phyloP scores from a whole-genome alignment of 2,113 vertebrate species.

The Siniperca chuatsi region DNA sequence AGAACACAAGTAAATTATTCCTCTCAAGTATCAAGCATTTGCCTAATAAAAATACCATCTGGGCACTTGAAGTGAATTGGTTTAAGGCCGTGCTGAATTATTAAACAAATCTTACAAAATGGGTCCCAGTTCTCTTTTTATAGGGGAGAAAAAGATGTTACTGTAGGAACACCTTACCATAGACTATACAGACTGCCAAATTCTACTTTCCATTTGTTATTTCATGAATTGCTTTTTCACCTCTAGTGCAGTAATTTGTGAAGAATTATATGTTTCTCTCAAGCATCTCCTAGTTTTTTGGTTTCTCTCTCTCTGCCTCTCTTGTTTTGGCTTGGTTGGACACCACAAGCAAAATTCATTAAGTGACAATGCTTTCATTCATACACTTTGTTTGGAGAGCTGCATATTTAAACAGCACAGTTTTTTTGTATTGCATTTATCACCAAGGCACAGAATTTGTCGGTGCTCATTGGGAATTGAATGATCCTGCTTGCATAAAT shows the following conservation, averaged over 20 bases:
- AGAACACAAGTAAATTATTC: slow-evolving; percentile 70
- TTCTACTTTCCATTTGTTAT: slow-evolving; percentile 16
- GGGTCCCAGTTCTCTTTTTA: slow-evolving; percentile 63
- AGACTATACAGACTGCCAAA: slow-evolving; percentile 9
- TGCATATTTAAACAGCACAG: slow-evolving; percentile 24
- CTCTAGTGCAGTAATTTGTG: slow-evolving; percentile 1
- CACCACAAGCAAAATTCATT: slow-evolving; percentile 1
- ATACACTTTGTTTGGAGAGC: slow-evolving; percentile 6
- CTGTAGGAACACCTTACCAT: slow-evolving; percentile 37
- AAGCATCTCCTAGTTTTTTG: background rate
- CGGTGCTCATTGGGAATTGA: slow-evolving; percentile 51
- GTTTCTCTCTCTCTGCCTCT: background rate
- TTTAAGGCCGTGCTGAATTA: slow-evolving; percentile 79
- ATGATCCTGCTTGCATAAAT: slow-evolving; percentile 58
- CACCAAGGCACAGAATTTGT: slow-evolving; percentile 21
- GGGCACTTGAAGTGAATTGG: slow-evolving; percentile 77
- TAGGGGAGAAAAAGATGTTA: slow-evolving; percentile 13
- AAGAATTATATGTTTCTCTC: slow-evolving; percentile 5
- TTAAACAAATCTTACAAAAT: slow-evolving; percentile 78
- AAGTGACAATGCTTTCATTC: slow-evolving; percentile 4
- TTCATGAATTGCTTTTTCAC: slow-evolving; percentile 20
- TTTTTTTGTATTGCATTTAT: slow-evolving; percentile 29
- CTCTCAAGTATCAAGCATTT: slow-evolving; percentile 73
- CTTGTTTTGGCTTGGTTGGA: background rate
- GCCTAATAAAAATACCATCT: slow-evolving; percentile 82